Base-by-base conservation (phyloP, 2,888 invertebrate species). In the Lycaena phlaeas region DNA sequence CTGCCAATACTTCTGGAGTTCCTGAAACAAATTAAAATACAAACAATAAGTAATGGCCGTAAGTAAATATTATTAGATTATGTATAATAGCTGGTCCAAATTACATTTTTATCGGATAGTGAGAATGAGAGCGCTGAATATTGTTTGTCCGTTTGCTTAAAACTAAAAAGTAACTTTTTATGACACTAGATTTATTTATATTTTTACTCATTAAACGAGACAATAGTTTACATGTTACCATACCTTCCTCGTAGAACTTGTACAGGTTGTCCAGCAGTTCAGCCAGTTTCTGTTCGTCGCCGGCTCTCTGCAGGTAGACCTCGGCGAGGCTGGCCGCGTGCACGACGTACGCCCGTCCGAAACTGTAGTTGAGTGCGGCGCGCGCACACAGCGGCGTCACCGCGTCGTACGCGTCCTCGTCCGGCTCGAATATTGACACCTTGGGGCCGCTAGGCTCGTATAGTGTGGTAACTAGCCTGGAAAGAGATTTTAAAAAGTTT, bases 381-480 rank as follows among this genome's bases (percentile, higher is more conserved):
- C 88, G 76, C 12, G 87, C 86, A 53, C 90, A 90, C 4, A 92
- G 63, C 18, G 86, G 82, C 0, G 69, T 59, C 0, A 88, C 82
- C 17, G 71, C 70, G 12, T 82, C 84, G 52, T 75, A 85, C 0
- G 87, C 85, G 22, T 78, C 87, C 44, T 85, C 86, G 48, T 88
- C 87, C 0, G 87, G 86, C 25, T 74, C 68, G 41, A 88, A 69
- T 28, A 87, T 65, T 0, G 72, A 58, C 2, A 89, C 62, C 56
- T 86, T 87, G 11, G 65, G 61, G 5, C 87, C 87, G 1, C 70
- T 71, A 1, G 51, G 47, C 3, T 89, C 85, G 57, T 91, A 91
- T 2, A 93, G 69, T 2, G 90, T 88, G 41, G 92, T 85, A 41
- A 89, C 76, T 47, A 93, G 70, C 45, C 93, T 93, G 1, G 81